A percentile compares a stretch with the other conserved stretches of the same genome.
Evolutionary conservation across 2,797 vertebrate species (phyloP).

Genomic region (Arremon aurantiirostris): DNA sequence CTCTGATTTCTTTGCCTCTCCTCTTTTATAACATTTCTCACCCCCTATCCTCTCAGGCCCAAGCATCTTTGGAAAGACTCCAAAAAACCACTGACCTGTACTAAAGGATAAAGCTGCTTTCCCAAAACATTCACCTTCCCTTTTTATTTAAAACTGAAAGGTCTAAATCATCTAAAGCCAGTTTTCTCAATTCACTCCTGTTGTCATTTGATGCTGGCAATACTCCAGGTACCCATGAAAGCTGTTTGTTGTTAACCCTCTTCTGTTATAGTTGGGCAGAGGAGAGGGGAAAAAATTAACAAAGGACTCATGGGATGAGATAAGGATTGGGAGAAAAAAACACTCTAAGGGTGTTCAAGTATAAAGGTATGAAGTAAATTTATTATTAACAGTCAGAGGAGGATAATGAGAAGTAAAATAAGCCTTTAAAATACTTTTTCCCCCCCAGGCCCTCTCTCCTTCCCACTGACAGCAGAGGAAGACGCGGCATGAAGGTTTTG

Average conservation of each 20-base stretch:
- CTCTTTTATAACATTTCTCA: not conserved
- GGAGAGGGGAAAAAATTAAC: not conserved
- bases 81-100: not conserved
- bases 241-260: not conserved
- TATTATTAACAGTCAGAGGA: not conserved
- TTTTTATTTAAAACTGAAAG: not conserved
- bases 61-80: not conserved
- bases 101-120: not conserved
- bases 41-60: not conserved
- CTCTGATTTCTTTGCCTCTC: not conserved
- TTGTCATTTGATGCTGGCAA: not conserved
- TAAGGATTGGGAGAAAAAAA: not conserved
- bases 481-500: not conserved
- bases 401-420: not conserved
- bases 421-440: not conserved
- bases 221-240: rapidly evolving
- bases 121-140: not conserved
- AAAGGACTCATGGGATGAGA: not conserved
- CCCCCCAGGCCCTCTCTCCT: not conserved
- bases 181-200: not conserved
- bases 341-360: not conserved
- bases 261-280: not conserved
- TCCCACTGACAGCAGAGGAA: not conserved
- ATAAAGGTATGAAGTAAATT: not conserved
- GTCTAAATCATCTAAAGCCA: not conserved